phyloP scores from a whole-genome alignment of 2,113 vertebrate species.

The Catharus bicknelli region DNA sequence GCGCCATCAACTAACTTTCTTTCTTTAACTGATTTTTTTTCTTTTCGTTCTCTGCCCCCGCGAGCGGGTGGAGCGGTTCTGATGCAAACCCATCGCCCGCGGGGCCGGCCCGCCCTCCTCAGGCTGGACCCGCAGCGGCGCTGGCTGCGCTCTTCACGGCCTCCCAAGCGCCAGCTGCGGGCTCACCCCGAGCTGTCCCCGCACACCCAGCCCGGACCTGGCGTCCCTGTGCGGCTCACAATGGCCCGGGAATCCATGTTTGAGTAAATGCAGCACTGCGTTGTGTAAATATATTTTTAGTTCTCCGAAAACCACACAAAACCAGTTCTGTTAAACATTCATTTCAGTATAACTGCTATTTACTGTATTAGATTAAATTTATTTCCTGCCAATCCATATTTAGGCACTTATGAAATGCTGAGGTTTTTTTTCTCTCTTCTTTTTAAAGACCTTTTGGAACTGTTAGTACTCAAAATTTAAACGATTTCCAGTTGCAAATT shows the following conservation, averaged over 20 bases:
- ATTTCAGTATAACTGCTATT: neutral
- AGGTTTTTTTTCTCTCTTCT: neutral
- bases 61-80: neutral
- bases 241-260: neutral
- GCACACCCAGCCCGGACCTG: neutral
- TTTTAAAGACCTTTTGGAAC: slow-evolving; percentile 25
- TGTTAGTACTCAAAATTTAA: slow-evolving; percentile 6
- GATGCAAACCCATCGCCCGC: neutral
- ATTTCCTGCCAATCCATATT: slow-evolving; percentile 11
- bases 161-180: neutral
- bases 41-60: too few relatives aligned
- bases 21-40: neutral
- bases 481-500: slow-evolving; percentile 25
- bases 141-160: neutral
- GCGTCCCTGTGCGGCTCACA: neutral
- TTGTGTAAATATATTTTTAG: neutral
- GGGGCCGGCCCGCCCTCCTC: neutral
- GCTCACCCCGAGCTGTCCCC: neutral
- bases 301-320: neutral
- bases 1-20: too few relatives aligned
- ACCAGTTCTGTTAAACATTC: neutral
- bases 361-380: neutral
- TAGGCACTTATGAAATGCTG: neutral
- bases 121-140: neutral
- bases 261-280: neutral